Evolutionary conservation across 2,113 vertebrate species (phyloP), one percentile per base, ranked within the genome.

Genomic region (Solea solea): DNA sequence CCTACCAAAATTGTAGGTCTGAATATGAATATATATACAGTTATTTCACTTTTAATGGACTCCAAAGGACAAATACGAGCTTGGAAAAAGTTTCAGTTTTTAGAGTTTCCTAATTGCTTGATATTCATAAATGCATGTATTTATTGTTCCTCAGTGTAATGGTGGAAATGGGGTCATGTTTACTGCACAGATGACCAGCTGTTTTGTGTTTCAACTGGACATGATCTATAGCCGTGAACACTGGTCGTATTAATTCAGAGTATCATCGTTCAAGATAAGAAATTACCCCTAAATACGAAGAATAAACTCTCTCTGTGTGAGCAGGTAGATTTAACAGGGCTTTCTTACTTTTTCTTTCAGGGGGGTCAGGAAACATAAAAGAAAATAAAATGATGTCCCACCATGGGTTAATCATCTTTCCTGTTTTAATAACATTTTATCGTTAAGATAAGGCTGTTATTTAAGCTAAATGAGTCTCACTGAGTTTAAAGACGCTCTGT

Each of bases 191-290:
- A 34, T 34, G 28, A 34, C 28, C 28, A 34, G 28, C 2, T 34
- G 28, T 34, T 8, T 55, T 59, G 16, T 67, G 40, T 51, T 65
- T 61, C 40, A 67, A 46, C 15, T 70, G 64, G 68, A 58, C 72
- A 49, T 78, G 68, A 89, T 60, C 81, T 82, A 89, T 78, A 62
- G 62, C 65, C 15, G 55, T 64, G 84, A 86, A 77, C 76, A 57
- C 70, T 21, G 66, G 71, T 87, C 79, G 78, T 88, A 89, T 69
- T 73, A 64, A 50, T 72, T 79, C 73, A 64, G 56, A 72, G 68
- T 51, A 28, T 49, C 55, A 59, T 72, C 50, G 45, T 75, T 83
- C 70, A 76, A 89, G 86, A 91, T 91, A 90, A 88, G 74, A 76
- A 78, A 81, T 76, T 16, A 86, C 84, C 84, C 78, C 55, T 21